phyloP scores from a whole-genome alignment of 1,140 invertebrate genomes.

The Heliconius nattereri region DNA sequence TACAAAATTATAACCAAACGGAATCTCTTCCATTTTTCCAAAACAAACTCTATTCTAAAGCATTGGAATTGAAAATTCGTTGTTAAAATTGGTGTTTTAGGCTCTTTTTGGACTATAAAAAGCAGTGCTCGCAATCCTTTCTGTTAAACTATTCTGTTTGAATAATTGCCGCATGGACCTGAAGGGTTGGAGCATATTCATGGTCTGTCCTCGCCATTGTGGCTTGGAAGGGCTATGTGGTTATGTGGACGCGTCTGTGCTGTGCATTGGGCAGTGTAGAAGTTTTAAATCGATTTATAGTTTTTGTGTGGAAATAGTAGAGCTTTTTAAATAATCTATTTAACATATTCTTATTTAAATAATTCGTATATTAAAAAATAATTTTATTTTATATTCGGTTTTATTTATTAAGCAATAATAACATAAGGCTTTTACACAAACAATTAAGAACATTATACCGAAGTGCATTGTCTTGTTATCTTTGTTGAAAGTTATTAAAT shows the following conservation, averaged over 20 bases:
- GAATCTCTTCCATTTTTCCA: not conserved
- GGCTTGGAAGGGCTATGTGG: constrained; percentile 61
- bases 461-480: too few species aligned
- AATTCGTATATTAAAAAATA: too few species aligned
- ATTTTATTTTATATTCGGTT: too few species aligned
- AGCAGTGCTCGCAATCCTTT: constrained; percentile 76
- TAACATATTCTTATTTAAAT: too few species aligned
- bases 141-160: constrained; percentile 81
- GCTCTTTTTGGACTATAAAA: constrained; percentile 35
- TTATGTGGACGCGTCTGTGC: constrained; percentile 42
- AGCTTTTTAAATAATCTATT: too few species aligned
- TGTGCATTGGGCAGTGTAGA: constrained; percentile 47
- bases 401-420: too few species aligned
- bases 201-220: constrained; percentile 72
- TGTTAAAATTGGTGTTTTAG: not conserved
- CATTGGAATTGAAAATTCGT: constrained; percentile 35
- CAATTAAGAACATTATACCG: too few species aligned
- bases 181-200: constrained; percentile 79
- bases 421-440: too few species aligned
- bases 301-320: not conserved
- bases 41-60: constrained; percentile 21
- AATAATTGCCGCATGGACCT: constrained; percentile 80
- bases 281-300: not conserved
- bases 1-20: not conserved
- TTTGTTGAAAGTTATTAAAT: too few species aligned